Evolutionary conservation across 2,113 vertebrate species (phyloP).

Genomic region (Tursiops truncatus): DNA sequence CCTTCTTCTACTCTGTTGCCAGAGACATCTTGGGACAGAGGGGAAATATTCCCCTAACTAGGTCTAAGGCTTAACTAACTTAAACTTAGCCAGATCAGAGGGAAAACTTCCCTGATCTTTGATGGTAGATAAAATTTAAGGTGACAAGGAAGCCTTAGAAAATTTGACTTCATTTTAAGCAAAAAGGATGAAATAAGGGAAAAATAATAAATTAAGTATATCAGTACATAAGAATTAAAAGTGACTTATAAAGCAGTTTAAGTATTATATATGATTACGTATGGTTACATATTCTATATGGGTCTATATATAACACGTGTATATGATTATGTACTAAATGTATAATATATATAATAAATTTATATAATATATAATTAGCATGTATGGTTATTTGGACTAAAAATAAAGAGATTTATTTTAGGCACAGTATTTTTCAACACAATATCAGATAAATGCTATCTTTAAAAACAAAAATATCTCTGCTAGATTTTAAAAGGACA

Average conservation of each 20-base stretch:
- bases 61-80: background rate
- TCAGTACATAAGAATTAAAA: background rate
- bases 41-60: background rate
- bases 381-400: background rate
- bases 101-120: background rate
- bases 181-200: background rate
- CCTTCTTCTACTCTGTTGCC: background rate
- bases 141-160: background rate
- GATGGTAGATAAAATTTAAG: background rate
- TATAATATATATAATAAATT: background rate
- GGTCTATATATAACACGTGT: background rate
- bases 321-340: background rate
- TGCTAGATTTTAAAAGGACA: conserved; percentile 3
- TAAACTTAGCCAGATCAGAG: background rate
- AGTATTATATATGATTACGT: background rate
- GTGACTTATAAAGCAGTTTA: background rate
- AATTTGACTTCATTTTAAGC: background rate
- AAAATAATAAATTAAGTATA: background rate
- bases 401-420: background rate
- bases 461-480: background rate
- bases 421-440: background rate
- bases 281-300: background rate
- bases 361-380: background rate
- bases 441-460: background rate
- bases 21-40: background rate